A percentile compares a stretch with the other conserved stretches of the same genome.
phyloP scores from a whole-genome alignment of 2,113 vertebrate genomes.

The Gadus chalcogrammus region DNA sequence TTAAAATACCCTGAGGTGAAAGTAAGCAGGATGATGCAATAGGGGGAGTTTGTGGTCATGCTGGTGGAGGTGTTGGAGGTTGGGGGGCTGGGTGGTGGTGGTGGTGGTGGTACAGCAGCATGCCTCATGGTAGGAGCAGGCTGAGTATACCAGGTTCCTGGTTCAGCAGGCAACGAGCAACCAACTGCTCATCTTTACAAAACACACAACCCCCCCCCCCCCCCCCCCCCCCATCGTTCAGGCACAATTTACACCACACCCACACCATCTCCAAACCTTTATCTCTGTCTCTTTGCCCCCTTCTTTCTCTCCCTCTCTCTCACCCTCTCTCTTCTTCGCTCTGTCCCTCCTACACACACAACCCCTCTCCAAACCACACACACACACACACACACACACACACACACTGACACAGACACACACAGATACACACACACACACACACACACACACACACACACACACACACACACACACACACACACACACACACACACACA shows the following conservation, averaged over 20 bases:
- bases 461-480: conserved; percentile 13
- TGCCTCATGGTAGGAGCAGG: conserved; percentile 14
- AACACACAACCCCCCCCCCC: conserved; percentile 55
- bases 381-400: conserved; percentile 8
- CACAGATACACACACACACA: no score
- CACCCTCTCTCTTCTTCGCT: conserved; percentile 31
- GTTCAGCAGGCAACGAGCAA: conserved; percentile 58
- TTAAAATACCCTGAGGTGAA: no score
- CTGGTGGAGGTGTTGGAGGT: no score
- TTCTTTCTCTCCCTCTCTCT: conserved; percentile 24
- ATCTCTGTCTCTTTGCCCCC: conserved; percentile 40
- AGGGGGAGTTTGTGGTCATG: no score
- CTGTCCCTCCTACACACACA: conserved; percentile 56
- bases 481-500: neutral
- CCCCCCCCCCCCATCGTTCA: conserved; percentile 51
- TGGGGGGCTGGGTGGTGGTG: conserved; percentile 2
- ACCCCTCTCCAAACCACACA: conserved; percentile 7
- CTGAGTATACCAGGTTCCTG: conserved; percentile 49
- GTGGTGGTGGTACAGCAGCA: conserved; percentile 11
- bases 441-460: conserved; percentile 20
- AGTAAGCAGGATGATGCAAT: no score
- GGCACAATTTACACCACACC: conserved; percentile 63
- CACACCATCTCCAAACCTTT: conserved; percentile 62
- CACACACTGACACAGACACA: neutral
- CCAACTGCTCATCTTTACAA: conserved; percentile 46